Conservation (phyloP, 2,797 vertebrate species). For the Danio kyathit region DNA sequence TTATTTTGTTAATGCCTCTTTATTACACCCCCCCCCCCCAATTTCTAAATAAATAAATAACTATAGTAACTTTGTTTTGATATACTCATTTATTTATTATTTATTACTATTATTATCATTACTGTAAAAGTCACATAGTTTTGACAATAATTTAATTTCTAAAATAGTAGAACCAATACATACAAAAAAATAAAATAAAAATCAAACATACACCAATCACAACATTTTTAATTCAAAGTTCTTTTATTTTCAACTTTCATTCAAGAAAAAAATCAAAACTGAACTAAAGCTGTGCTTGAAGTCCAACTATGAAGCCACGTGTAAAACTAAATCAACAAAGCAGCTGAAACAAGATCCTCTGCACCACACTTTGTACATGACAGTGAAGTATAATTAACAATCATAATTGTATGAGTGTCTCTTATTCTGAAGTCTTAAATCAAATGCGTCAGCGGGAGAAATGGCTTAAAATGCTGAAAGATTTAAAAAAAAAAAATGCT, state of each 20-base stretch:
- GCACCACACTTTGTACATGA: conserved; percentile 10
- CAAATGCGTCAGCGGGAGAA: neutral
- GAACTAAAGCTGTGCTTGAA: conserved; percentile 72
- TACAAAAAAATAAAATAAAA: conserved; percentile 27
- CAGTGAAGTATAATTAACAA: conserved; percentile 28
- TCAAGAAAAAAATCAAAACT: conserved; percentile 68
- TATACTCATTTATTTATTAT: too few relatives aligned
- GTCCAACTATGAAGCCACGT: conserved; percentile 26
- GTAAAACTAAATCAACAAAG: neutral
- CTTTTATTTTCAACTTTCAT: conserved; percentile 72
- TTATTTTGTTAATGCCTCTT: too few relatives aligned
- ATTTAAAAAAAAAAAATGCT: neutral
- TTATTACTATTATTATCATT: neutral
- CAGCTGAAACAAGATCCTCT: neutral
- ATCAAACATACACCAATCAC: neutral
- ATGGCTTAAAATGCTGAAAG: neutral
- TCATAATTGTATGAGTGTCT: neutral
- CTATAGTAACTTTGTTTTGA: too few relatives aligned
- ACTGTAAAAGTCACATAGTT: neutral
- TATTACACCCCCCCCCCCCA: too few relatives aligned
- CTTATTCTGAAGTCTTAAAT: neutral
- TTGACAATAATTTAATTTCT: neutral
- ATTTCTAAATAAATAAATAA: too few relatives aligned
- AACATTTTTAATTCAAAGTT: conserved; percentile 57
- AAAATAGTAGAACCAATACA: neutral